Evolutionary conservation across 2,797 vertebrate species (phyloP).

Genomic region (Streptopelia turtur): DNA sequence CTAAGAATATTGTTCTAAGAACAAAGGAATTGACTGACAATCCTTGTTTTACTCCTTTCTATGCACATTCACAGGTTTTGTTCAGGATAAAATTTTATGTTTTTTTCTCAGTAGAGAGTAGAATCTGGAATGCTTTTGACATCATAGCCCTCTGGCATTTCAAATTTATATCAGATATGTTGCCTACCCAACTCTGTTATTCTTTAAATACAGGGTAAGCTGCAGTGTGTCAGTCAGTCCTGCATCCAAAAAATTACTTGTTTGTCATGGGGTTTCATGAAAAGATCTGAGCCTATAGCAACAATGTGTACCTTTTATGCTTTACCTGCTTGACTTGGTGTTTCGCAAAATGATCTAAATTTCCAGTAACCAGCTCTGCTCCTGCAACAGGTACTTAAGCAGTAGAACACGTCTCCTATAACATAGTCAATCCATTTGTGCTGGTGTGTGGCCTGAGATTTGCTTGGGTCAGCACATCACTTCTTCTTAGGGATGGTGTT

Average conservation of each 20-base stretch:
- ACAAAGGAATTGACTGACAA: not conserved
- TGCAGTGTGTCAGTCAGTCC: not conserved
- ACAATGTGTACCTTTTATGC: not conserved
- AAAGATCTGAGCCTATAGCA: not conserved
- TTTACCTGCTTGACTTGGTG: not conserved
- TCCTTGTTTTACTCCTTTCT: not conserved
- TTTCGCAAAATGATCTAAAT: not conserved
- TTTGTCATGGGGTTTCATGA: not conserved
- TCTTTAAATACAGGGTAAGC: not conserved
- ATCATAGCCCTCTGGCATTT: not conserved
- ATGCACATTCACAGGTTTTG: not conserved
- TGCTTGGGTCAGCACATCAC: not conserved
- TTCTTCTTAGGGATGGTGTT: not conserved
- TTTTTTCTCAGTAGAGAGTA: slow-evolving; percentile 5
- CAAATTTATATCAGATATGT: not conserved
- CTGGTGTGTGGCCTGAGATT: not conserved
- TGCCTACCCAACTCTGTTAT: not conserved
- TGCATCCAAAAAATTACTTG: not conserved
- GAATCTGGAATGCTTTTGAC: not conserved
- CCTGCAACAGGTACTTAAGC: not conserved
- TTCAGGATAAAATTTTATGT: not conserved
- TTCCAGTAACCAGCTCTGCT: not conserved
- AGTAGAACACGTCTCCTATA: not conserved
- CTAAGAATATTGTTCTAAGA: not conserved
- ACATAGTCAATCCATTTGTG: not conserved